Percentiles rank a stretch among this genome's conserved stretches.
Conservation (phyloP, 1,140 invertebrate genomes). For the Drosophila pandora region DNA sequence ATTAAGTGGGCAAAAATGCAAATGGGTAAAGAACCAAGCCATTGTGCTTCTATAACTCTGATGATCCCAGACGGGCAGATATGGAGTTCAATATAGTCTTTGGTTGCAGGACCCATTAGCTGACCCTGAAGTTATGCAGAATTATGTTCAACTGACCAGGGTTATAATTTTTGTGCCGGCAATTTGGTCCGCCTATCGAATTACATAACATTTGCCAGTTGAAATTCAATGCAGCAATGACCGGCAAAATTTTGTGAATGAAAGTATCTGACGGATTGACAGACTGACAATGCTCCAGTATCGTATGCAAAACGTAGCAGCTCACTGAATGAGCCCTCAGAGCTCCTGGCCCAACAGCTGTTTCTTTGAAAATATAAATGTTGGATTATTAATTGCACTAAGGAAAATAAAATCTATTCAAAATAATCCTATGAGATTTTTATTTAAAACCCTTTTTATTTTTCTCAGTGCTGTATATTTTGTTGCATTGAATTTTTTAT, state of each 20-base stretch:
- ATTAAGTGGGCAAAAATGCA: conserved; percentile 51
- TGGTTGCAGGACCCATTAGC: conserved; percentile 21
- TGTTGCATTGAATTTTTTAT: conserved; percentile 26
- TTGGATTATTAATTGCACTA: conserved; percentile 1
- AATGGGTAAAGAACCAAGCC: conserved; percentile 8
- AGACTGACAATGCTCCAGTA: conserved; percentile 51
- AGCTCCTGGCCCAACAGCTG: conserved; percentile 23
- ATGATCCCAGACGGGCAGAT: conserved; percentile 19
- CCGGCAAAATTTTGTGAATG: conserved; percentile 17
- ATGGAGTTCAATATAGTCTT: conserved; percentile 5
- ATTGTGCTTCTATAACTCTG: conserved; percentile 9
- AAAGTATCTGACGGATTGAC: conserved; percentile 53
- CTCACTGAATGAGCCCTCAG: conserved; percentile 57
- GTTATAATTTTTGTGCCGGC: conserved; percentile 5
- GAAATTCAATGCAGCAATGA: conserved; percentile 65
- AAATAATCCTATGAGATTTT: background rate
- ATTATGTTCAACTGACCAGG: conserved; percentile 12
- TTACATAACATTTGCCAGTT: conserved; percentile 70
- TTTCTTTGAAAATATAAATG: conserved; percentile 8
- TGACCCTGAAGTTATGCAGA: conserved; percentile 31
- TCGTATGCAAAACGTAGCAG: conserved; percentile 50
- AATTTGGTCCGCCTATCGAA: conserved; percentile 61
- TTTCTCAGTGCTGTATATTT: conserved; percentile 18
- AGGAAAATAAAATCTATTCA: background rate
- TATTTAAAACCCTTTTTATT: background rate